Conservation (phyloP, 2,113 vertebrate species). For the Notarius lentiginosus region DNA sequence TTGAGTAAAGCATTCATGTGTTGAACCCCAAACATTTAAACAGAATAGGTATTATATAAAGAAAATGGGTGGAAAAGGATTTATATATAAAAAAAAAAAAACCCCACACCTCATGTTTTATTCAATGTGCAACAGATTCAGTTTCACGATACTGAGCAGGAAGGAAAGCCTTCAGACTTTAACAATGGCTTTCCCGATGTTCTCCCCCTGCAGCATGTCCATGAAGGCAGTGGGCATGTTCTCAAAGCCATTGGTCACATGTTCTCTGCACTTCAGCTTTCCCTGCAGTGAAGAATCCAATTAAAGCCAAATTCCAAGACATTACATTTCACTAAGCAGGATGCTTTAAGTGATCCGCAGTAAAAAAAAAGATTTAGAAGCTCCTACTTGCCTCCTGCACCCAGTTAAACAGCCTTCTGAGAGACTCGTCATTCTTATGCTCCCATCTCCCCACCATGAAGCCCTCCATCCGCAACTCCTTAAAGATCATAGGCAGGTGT, state of each 20-base stretch:
- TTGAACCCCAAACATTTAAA: too few species aligned
- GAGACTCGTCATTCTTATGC: slow-evolving; percentile 66
- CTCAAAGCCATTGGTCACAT: slow-evolving; percentile 75
- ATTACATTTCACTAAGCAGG: neutral
- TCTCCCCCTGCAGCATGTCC: slow-evolving; percentile 78
- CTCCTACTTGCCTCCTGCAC: slow-evolving; percentile 69
- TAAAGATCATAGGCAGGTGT: slow-evolving; percentile 63
- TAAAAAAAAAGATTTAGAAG: neutral
- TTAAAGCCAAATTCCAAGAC: neutral
- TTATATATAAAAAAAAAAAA: neutral
- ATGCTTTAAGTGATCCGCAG: too few species aligned
- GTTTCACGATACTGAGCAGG: too few species aligned
- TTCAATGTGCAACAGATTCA: neutral
- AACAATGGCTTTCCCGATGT: slow-evolving; percentile 77
- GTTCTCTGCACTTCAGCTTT: slow-evolving; percentile 74
- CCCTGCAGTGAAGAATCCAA: slow-evolving; percentile 62
- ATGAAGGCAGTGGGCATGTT: slow-evolving; percentile 82
- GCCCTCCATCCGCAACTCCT: slow-evolving; percentile 75
- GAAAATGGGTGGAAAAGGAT: too few species aligned
- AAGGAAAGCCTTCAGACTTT: slow-evolving; percentile 39
- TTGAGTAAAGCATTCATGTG: too few species aligned
- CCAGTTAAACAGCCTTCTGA: slow-evolving; percentile 74
- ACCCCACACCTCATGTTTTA: neutral
- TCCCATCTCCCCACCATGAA: slow-evolving; percentile 68
- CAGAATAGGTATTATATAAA: too few species aligned